phyloP scores from a whole-genome alignment of 2,113 vertebrate genomes.

The Cyprichromis sp. region DNA sequence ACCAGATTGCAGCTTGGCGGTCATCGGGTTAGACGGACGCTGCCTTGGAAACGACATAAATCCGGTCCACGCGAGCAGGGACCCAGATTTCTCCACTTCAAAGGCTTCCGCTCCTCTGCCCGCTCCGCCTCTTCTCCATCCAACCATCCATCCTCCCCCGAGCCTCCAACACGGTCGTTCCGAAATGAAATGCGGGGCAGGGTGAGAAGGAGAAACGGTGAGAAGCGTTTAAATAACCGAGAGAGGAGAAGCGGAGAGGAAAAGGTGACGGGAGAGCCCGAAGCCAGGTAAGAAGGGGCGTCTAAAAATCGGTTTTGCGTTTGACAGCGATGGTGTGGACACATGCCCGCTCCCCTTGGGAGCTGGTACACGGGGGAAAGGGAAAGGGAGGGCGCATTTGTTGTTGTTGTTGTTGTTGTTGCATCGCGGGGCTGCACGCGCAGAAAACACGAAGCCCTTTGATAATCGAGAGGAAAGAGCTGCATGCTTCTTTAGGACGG shows the following conservation, averaged over 20 bases:
- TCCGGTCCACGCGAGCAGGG: conserved; percentile 41
- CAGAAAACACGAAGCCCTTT: not conserved
- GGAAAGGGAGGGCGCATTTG: conserved; percentile 5
- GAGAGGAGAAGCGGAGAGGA: not conserved
- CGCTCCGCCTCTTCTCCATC: not conserved
- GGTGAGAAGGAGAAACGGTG: not conserved
- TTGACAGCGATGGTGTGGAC: not conserved
- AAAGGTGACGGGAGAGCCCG: not conserved
- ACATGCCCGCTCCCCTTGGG: not conserved
- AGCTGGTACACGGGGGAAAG: not conserved
- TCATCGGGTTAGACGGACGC: conserved; percentile 33
- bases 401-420: conserved; percentile 11
- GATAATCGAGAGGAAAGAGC: not conserved
- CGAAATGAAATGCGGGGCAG: conserved; percentile 6
- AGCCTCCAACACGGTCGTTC: conserved; percentile 3
- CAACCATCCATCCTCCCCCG: not conserved
- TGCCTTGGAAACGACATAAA: conserved; percentile 65
- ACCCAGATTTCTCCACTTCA: conserved; percentile 53
- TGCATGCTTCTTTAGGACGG: not conserved
- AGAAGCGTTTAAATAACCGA: not conserved
- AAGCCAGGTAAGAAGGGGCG: conserved; percentile 31
- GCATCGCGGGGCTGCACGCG: not conserved
- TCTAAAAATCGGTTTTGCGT: not conserved
- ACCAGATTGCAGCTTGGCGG: not conserved
- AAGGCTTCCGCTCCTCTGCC: conserved; percentile 35